Evolutionary conservation across 2,113 vertebrate genomes (phyloP), one percentile per base, ranked within the genome.

Genomic region (Chloropsis hardwickii): DNA sequence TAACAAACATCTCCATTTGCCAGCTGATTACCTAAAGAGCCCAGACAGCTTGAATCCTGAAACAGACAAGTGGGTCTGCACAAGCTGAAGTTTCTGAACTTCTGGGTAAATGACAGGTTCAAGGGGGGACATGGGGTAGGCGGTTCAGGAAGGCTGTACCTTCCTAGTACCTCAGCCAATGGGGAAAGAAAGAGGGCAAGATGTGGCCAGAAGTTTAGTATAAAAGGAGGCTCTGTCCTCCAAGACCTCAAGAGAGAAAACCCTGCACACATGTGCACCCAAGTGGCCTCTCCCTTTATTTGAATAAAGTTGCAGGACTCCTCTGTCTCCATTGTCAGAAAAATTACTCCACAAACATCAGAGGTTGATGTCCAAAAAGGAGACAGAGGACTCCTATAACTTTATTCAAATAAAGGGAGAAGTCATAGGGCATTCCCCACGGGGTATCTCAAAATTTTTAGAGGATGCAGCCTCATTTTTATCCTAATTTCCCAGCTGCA

Each of bases 201-300:
- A 60, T 37, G 23, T 0, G 1, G 35, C 23, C 5, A 0, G 42
- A 15, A 31, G 56, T 60, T 76, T 24, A 27, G 56, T 15, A 48
- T 37, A 31, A 76, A 76, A 39, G 72, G 44, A 39, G 15, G 12
- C 27, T 60, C 9, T 10, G 4, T 14, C n/a, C 44, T 48, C 21
- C 4, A 6, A 60, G 29, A 39, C 15, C n/a, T 60, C 27, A 6
- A 35, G n/a, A 61, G 28, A 39, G 44, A 14, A 61, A 76, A 39
- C 21, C 9, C 28, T 0, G 0, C 21, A 24, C 44, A 10, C 1
- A 0, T 29, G 33, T 35, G 54, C 47, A 70, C 16, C 35, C 21
- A 19, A 9, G 45, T 61, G 73, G 6, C 8, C 29, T 62, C 45
- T 77, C 33, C 21, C 5, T n/a, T n/a, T 17, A 27, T 33, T 31